Evolutionary conservation across 2,113 vertebrate genomes (phyloP).

Genomic region (Myotis brandtii): DNA sequence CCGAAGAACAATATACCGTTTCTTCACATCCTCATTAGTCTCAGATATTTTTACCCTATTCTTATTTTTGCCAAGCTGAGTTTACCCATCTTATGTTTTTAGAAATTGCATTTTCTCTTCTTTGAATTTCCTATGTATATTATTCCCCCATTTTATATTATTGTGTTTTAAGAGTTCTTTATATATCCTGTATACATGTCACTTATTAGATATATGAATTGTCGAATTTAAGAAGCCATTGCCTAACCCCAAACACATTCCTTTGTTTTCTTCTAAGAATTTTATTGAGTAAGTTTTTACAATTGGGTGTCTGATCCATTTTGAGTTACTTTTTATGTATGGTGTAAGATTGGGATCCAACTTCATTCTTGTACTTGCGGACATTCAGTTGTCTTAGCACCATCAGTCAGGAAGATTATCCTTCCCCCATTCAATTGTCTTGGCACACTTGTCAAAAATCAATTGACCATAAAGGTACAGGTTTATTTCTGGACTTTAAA

Average conservation of each 20-base stretch:
- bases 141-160: conserved; percentile 19
- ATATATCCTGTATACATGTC: background rate
- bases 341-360: too few species aligned
- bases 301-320: too few species aligned
- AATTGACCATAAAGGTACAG: background rate
- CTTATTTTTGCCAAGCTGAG: conserved; percentile 28
- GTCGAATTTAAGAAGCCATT: conserved; percentile 6
- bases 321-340: too few species aligned
- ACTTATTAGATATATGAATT: background rate
- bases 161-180: background rate
- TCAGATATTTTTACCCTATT: background rate
- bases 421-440: background rate
- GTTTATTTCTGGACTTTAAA: conserved; percentile 22
- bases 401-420: background rate
- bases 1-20: conserved; percentile 10
- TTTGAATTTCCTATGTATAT: conserved; percentile 28
- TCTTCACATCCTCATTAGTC: conserved; percentile 18
- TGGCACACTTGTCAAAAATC: background rate
- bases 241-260: background rate
- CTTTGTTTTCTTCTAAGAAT: too few species aligned
- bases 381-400: background rate
- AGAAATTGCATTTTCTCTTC: background rate
- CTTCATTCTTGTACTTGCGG: background rate
- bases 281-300: too few species aligned
- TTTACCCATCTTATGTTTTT: background rate